Conservation (phyloP, 2,113 vertebrate genomes). For the Sphaerodactylus townsendi region DNA sequence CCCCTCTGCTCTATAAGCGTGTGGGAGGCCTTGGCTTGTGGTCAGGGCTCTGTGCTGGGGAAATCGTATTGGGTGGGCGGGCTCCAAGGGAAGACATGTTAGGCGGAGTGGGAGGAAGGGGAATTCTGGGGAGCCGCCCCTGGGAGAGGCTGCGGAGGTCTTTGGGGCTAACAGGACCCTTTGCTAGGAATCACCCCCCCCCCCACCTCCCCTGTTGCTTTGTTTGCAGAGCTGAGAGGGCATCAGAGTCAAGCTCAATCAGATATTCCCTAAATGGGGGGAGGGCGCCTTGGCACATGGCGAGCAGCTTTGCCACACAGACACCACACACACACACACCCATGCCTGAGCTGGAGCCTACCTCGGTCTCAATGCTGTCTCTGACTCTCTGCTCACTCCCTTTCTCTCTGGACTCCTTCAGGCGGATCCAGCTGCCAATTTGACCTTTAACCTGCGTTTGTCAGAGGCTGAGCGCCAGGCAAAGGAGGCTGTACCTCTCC, state of each 20-base stretch:
- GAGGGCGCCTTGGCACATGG: background rate
- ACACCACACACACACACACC: no score
- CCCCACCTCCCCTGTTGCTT: background rate
- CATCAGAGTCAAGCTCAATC: background rate
- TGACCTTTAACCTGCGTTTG: constrained; percentile 89
- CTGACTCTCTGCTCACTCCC: background rate
- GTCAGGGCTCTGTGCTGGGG: background rate
- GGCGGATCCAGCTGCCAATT: constrained; percentile 76
- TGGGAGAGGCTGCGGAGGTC: background rate
- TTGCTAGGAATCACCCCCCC: background rate
- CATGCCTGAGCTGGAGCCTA: background rate
- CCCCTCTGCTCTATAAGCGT: no score
- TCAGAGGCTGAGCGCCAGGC: constrained; percentile 79
- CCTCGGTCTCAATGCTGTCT: background rate
- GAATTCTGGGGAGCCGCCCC: background rate
- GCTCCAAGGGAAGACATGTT: no score
- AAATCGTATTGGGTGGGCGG: background rate
- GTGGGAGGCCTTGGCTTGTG: background rate
- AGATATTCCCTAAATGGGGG: background rate
- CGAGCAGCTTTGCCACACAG: background rate
- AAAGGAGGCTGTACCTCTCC: constrained; percentile 81
- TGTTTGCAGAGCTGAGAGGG: background rate
- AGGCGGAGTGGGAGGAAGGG: no score
- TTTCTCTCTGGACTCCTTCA: constrained; percentile 22
- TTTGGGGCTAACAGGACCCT: background rate